phyloP scores from a whole-genome alignment of 2,113 vertebrate species.

The Rhinichthys klamathensis region DNA sequence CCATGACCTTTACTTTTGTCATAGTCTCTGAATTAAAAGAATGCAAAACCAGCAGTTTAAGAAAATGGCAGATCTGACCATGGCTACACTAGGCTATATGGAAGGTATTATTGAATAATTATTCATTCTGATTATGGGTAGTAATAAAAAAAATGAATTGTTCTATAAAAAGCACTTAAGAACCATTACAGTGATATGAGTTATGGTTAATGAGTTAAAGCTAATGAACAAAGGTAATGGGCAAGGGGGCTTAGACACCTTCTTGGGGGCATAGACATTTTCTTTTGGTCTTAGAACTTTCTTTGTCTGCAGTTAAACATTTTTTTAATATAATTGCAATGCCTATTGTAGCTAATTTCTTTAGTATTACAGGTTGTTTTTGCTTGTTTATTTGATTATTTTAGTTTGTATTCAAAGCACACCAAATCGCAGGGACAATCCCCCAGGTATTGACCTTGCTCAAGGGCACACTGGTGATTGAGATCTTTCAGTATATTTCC shows the following conservation, averaged over 20 bases:
- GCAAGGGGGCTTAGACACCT: neutral
- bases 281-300: neutral
- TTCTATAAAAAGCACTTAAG: no score
- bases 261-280: neutral
- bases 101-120: no score
- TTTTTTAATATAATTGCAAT: neutral
- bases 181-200: no score
- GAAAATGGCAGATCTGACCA: no score
- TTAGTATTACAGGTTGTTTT: neutral
- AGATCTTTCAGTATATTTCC: constrained; percentile 19
- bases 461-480: constrained; percentile 20
- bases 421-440: neutral
- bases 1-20: no score
- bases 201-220: no score
- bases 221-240: no score
- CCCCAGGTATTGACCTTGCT: neutral
- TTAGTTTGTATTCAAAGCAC: constrained; percentile 22
- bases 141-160: no score
- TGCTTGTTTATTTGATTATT: neutral
- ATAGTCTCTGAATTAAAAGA: no score
- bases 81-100: no score
- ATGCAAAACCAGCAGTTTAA: no score
- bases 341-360: neutral
- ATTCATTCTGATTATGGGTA: no score
- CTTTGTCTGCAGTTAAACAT: neutral